A percentile compares a stretch with the other conserved stretches of the same genome.
Evolutionary conservation across 2,888 invertebrate species (phyloP).

Genomic region (Nasonia oneida): DNA sequence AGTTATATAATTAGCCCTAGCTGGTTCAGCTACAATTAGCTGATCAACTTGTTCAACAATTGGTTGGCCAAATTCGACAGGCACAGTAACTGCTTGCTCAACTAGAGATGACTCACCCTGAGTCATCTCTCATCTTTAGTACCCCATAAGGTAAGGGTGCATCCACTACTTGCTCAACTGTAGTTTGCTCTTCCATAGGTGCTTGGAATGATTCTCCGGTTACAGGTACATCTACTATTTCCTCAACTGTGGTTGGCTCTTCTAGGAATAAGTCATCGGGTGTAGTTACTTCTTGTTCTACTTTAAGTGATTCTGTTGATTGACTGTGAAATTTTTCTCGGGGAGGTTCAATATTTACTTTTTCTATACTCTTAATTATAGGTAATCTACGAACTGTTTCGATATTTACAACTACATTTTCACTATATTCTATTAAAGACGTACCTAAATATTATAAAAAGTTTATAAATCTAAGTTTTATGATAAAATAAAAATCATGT

Average conservation of each 20-base stretch:
- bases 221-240: too few relatives aligned
- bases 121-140: too few relatives aligned
- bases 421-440: neutral
- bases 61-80: neutral
- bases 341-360: neutral
- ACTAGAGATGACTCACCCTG: neutral
- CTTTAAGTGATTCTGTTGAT: neutral
- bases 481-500: too few relatives aligned
- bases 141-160: too few relatives aligned
- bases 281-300: neutral
- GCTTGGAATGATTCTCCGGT: too few relatives aligned
- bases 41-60: too few relatives aligned
- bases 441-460: conserved; percentile 26
- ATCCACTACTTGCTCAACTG: too few relatives aligned
- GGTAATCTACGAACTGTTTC: neutral
- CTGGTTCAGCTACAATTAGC: neutral
- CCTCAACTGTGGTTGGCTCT: neutral
- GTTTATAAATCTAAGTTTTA: too few relatives aligned
- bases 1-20: neutral
- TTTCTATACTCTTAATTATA: neutral
- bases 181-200: too few relatives aligned
- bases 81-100: neutral
- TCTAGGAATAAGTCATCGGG: neutral
- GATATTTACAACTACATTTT: neutral
- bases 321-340: neutral